Conservation (phyloP, 2,113 vertebrate species). For the Semnopithecus entellus region DNA sequence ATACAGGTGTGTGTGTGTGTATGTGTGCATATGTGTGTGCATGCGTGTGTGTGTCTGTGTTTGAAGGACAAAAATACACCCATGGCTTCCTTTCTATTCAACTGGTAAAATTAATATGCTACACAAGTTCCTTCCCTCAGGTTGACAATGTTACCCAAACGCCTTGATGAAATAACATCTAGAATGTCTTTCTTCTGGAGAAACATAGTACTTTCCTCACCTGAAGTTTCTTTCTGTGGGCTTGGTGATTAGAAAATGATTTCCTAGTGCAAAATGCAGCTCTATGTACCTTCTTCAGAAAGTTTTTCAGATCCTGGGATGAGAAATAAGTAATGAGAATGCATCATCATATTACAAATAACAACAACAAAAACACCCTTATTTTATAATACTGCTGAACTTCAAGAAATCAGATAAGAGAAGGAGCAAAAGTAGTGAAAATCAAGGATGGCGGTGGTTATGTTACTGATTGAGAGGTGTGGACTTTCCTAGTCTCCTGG, state of each 20-base stretch:
- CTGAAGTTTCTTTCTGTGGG: neutral
- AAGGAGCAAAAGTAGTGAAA: neutral
- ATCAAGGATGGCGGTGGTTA: neutral
- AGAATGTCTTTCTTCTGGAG: constrained; percentile 1
- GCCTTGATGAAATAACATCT: constrained; percentile 45
- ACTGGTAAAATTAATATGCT: constrained; percentile 49
- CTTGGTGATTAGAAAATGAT: constrained; percentile 65
- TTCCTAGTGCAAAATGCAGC: constrained; percentile 53
- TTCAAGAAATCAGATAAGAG: constrained; percentile 13
- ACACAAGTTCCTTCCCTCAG: constrained; percentile 31
- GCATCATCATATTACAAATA: neutral
- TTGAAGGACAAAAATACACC: neutral
- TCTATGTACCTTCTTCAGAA: constrained; percentile 42
- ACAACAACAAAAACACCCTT: neutral
- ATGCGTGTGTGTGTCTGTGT: neutral
- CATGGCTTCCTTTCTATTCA: neutral
- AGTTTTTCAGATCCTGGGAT: neutral
- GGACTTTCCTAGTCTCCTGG: neutral
- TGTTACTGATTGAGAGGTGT: constrained; percentile 50
- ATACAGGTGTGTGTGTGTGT: neutral
- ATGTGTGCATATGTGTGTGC: neutral
- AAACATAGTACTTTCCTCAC: neutral
- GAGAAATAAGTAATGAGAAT: constrained; percentile 31
- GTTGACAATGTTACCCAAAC: constrained; percentile 16
- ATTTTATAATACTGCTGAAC: neutral